Conservation (phyloP, 2,888 invertebrate genomes). For the Lapara coniferarum region DNA sequence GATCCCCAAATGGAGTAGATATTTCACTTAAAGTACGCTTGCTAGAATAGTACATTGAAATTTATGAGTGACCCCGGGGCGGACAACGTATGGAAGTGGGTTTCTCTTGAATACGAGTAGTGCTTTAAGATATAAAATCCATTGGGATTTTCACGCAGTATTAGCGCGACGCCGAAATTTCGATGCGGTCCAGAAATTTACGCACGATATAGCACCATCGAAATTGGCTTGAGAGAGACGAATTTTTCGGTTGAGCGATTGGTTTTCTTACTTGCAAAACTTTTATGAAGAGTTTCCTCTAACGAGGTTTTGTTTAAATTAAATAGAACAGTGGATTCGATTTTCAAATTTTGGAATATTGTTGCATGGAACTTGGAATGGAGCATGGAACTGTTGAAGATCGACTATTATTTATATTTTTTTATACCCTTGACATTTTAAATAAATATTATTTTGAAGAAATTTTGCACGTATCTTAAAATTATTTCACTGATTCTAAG, state of each 20-base stretch:
- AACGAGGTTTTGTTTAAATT: not conserved
- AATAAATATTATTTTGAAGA: too few relatives aligned
- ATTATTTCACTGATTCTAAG: too few relatives aligned
- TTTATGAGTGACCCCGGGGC: conserved; percentile 70
- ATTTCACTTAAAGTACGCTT: conserved; percentile 75
- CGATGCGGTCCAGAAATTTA: conserved; percentile 15
- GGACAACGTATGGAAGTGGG: conserved; percentile 62
- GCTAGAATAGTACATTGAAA: conserved; percentile 74
- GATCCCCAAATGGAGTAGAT: conserved; percentile 71
- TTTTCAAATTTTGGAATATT: too few relatives aligned
- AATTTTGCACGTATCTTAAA: too few relatives aligned
- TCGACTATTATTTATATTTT: too few relatives aligned
- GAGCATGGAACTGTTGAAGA: too few relatives aligned
- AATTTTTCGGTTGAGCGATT: conserved; percentile 1
- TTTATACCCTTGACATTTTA: too few relatives aligned
- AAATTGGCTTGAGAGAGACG: not conserved
- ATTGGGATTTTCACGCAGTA: conserved; percentile 45
- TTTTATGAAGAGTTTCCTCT: not conserved
- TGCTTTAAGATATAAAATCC: conserved; percentile 61
- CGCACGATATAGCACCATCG: not conserved
- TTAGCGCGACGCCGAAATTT: conserved; percentile 5
- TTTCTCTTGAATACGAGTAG: conserved; percentile 57
- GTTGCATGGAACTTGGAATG: too few relatives aligned
- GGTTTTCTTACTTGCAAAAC: not conserved
- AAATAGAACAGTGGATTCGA: not conserved